These are phyloP conservation scores for Oasisia sp. DNA, from an alignment of 2,888 invertebrate species.

Conservation along the genomic window DNA sequence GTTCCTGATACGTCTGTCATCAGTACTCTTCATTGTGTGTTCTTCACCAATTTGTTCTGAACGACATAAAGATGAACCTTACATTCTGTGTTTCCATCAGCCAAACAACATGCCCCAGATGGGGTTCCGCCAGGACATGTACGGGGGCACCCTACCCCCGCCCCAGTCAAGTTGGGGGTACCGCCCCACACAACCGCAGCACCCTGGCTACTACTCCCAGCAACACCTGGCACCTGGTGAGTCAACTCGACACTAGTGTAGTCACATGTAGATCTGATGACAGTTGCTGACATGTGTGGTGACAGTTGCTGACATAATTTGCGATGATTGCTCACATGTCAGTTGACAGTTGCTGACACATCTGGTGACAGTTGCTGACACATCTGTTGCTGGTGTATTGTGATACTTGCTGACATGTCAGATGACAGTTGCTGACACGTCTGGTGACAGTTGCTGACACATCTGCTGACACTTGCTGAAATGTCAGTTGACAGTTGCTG, in stretches of 20 bases:
- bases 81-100: not conserved
- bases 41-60: no score
- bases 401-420: not conserved
- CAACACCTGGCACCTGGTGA: slow-evolving; percentile 24
- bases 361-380: not conserved
- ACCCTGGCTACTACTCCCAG: slow-evolving; percentile 24
- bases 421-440: not conserved
- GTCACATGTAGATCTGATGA: not conserved
- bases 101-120: slow-evolving; percentile 26
- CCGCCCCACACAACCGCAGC: slow-evolving; percentile 6
- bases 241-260: not conserved
- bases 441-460: not conserved
- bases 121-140: slow-evolving; percentile 27
- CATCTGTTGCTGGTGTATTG: not conserved
- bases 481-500: not conserved
- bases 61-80: not conserved
- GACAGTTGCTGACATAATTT: not conserved
- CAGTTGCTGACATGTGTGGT: not conserved
- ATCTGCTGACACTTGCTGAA: not conserved
- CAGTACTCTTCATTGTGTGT: no score
- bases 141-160: not conserved
- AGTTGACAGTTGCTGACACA: not conserved
- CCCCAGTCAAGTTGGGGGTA: not conserved
- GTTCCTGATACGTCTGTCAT: no score
- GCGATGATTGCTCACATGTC: not conserved